Base-by-base conservation (phyloP, 2,888 invertebrate species). In the Athalia circularis region DNA sequence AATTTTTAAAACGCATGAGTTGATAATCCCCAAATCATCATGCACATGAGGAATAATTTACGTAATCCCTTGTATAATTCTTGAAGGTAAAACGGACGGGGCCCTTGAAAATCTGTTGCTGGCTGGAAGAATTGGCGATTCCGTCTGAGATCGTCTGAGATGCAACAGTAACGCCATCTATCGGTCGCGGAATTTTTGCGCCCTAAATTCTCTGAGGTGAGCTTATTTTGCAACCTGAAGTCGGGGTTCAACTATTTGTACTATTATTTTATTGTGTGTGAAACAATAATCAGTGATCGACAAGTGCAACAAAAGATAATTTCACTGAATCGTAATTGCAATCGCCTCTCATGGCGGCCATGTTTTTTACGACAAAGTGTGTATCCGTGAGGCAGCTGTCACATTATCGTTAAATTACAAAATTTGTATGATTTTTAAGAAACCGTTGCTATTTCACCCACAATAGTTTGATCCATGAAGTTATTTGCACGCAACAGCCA, bases 21-120 rank as follows among this genome's bases (percentile, higher is more conserved):
- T n/a, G n/a, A n/a, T n/a, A n/a, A n/a, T n/a, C n/a, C n/a, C n/a
- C n/a, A n/a, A n/a, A n/a, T n/a, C n/a, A n/a, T n/a, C n/a, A n/a
- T n/a, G n/a, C n/a, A n/a, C n/a, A n/a, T n/a, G n/a, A n/a, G n/a
- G n/a, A n/a, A n/a, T n/a, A n/a, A n/a, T n/a, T n/a, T n/a, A n/a
- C n/a, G n/a, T n/a, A n/a, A n/a, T n/a, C n/a, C n/a, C n/a, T n/a
- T n/a, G n/a, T n/a, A n/a, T n/a, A n/a, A n/a, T n/a, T n/a, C n/a
- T n/a, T n/a, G n/a, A n/a, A n/a, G n/a, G 67, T 72, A 43, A 65
- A 5, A 13, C 65, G 11, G 79, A 80, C 3, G 8, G 45, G 11
- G 59, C 82, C 2, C 29, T 29, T 29, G 29, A 29, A 29, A 29
- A 29, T 29, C 29, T 29, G 29, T 29, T 29, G 29, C 29, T 29